phyloP scores from a whole-genome alignment of 1,140 invertebrate species.

The Cyclina sinensis region DNA sequence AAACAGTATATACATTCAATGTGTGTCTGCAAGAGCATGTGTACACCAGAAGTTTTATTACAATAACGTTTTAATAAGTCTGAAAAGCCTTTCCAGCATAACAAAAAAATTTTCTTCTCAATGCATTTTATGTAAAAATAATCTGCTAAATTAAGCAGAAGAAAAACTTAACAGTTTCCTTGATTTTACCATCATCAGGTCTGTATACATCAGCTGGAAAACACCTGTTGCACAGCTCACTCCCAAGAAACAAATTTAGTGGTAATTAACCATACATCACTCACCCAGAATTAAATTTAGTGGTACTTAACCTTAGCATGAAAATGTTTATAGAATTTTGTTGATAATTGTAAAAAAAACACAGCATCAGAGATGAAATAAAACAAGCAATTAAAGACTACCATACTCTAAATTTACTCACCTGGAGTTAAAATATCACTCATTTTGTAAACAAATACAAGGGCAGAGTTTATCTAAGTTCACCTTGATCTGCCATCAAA shows the following conservation, averaged over 20 bases:
- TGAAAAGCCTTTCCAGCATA: too few species aligned
- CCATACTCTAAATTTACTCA: background rate
- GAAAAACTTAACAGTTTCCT: background rate
- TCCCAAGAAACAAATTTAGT: conserved; percentile 5
- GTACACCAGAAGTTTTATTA: too few species aligned
- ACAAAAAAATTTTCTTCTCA: background rate
- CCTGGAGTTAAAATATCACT: background rate
- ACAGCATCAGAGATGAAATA: background rate
- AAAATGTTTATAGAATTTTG: conserved; percentile 8
- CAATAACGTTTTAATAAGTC: too few species aligned
- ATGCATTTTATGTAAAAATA: background rate
- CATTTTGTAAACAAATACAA: background rate
- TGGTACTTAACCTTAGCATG: conserved; percentile 6
- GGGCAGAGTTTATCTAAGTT: too few species aligned
- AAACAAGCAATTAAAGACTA: too few species aligned
- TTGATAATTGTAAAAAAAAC: background rate
- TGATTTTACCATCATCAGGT: conserved; percentile 12
- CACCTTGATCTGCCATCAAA: too few species aligned
- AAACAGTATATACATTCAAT: too few species aligned
- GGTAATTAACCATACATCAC: conserved; percentile 8
- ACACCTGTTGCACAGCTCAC: conserved; percentile 18
- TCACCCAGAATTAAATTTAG: conserved; percentile 9
- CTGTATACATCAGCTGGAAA: background rate
- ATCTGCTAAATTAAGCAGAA: conserved; percentile 28
- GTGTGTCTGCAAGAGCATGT: too few species aligned